phyloP scores from a whole-genome alignment of 30 jellyfish, hydroid and myxozoan genomes.

The Pelagia noctiluca region DNA sequence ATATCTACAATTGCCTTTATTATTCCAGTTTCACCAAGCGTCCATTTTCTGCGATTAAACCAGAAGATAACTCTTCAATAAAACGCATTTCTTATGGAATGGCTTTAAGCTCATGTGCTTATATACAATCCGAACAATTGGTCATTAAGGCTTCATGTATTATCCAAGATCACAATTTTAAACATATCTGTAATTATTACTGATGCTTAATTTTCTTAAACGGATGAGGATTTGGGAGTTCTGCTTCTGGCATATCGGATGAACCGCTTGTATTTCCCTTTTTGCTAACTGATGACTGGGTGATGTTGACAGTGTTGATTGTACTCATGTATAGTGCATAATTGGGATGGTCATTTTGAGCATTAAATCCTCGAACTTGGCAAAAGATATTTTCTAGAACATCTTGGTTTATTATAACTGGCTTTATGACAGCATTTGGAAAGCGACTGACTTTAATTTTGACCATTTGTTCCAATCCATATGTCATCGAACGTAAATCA shows the following conservation, averaged over 20 bases:
- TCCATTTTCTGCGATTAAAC: no score
- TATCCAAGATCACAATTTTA: no score
- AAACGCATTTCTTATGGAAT: no score
- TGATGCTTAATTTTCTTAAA: not conserved
- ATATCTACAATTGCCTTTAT: no score
- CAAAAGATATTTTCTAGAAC: conserved; percentile 11
- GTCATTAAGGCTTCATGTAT: no score
- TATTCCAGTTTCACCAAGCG: no score
- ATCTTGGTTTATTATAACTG: not conserved
- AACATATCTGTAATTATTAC: no score
- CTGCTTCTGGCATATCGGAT: conserved; percentile 15
- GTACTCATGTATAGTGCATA: not conserved
- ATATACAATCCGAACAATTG: no score
- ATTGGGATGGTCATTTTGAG: conserved; percentile 1
- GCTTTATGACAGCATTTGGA: not conserved
- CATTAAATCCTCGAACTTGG: conserved; percentile 9
- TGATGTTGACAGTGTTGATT: conserved; percentile 2
- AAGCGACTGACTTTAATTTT: not conserved
- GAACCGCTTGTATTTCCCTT: conserved; percentile 18
- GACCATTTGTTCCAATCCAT: conserved; percentile 14
- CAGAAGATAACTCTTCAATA: no score
- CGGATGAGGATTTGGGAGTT: not conserved
- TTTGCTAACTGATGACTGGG: conserved; percentile 3
- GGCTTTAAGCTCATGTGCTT: no score
- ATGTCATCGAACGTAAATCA: not conserved